Percentiles rank a stretch among this genome's conserved stretches.
Conservation (phyloP, 1,140 invertebrate species). For the Solenopsis invicta region DNA sequence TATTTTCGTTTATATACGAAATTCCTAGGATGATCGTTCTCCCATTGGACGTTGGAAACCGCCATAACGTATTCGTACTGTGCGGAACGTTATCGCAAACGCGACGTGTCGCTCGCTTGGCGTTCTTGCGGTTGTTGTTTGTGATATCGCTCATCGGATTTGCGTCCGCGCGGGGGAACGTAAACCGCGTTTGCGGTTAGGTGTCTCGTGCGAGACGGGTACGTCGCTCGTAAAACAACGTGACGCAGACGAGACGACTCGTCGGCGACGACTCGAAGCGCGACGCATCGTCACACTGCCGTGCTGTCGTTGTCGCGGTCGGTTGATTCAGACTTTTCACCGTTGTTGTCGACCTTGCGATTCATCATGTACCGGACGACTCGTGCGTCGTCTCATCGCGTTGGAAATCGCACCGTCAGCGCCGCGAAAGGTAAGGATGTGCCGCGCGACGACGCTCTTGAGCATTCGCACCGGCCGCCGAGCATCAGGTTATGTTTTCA, state of each 20-base stretch:
- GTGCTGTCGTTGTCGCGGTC: neutral
- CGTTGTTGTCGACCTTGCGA: neutral
- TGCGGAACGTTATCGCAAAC: neutral
- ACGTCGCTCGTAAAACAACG: neutral
- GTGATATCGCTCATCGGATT: neutral
- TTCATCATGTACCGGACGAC: slow-evolving; percentile 5
- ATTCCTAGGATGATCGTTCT: neutral
- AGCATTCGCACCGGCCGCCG: neutral
- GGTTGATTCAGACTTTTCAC: neutral
- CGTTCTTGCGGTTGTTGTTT: slow-evolving; percentile 40
- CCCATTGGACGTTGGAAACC: neutral
- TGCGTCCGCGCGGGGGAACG: neutral
- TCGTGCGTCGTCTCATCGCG: neutral
- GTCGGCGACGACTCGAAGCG: neutral
- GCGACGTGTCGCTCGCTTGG: slow-evolving; percentile 26
- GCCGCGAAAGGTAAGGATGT: slow-evolving; percentile 67
- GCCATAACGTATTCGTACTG: neutral
- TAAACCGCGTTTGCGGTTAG: neutral
- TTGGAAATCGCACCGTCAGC: slow-evolving; percentile 5
- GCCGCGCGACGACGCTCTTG: neutral
- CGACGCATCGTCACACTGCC: neutral
- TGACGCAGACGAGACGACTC: neutral
- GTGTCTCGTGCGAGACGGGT: no score
- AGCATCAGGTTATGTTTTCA: slow-evolving; percentile 73
- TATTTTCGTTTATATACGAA: neutral